phyloP scores from a whole-genome alignment of 35 echinoderm and acorn worm genomes.

The Heliocidaris tuberculata region DNA sequence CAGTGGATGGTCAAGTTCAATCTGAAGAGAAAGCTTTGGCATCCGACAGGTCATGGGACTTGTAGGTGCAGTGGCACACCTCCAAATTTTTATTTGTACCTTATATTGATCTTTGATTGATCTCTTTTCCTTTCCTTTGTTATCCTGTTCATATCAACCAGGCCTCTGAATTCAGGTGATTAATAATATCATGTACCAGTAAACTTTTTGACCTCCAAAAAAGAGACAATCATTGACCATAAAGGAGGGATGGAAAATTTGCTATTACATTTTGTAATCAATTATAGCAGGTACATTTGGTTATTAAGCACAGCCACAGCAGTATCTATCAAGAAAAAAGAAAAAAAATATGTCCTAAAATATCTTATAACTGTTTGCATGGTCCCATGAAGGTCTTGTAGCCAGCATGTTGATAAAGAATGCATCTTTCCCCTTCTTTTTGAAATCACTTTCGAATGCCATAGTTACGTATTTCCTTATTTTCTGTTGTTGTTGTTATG shows the following conservation, averaged over 20 bases:
- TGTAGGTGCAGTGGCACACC: background rate
- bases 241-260: background rate
- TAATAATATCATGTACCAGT: background rate
- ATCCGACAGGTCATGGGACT: background rate
- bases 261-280: background rate
- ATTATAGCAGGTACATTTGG: background rate
- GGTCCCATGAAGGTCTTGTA: no score
- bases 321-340: no score
- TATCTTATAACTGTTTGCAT: no score
- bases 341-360: no score
- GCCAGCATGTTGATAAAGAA: no score
- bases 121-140: background rate
- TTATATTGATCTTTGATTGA: background rate
- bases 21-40: background rate
- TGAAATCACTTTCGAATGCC: no score
- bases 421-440: no score
- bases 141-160: background rate
- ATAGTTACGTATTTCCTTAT: no score
- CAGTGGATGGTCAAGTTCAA: background rate
- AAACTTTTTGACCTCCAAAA: background rate
- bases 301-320: no score
- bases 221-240: background rate
- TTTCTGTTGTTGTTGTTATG: no score
- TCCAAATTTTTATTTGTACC: background rate
- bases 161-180: background rate